Evolutionary conservation across 2,113 vertebrate species (phyloP).

Genomic region (Thamnaconus septentrionalis): DNA sequence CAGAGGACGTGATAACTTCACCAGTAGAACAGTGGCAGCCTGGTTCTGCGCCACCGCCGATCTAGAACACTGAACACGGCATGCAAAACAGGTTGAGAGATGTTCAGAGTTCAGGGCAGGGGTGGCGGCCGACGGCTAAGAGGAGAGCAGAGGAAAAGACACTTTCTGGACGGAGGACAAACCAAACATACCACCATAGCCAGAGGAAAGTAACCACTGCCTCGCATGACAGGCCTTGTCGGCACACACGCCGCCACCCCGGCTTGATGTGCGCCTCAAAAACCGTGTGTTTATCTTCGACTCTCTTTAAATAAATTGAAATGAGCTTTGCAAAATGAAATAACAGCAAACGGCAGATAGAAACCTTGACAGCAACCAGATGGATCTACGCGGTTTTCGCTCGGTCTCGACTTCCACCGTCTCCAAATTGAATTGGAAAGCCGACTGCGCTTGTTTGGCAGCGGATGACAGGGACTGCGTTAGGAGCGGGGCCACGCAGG

Average conservation of each 20-base stretch:
- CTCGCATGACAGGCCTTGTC: slow-evolving; percentile 58
- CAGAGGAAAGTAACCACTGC: slow-evolving; percentile 50
- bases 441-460: slow-evolving; percentile 62
- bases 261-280: slow-evolving; percentile 47
- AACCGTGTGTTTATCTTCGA: slow-evolving; percentile 55
- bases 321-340: slow-evolving; percentile 62
- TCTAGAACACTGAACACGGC: slow-evolving; percentile 49
- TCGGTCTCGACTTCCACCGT: slow-evolving; percentile 48
- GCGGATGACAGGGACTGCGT: slow-evolving; percentile 49
- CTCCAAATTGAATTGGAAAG: slow-evolving; percentile 66
- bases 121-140: slow-evolving; percentile 35
- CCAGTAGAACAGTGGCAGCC: slow-evolving; percentile 23
- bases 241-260: slow-evolving; percentile 27
- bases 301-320: slow-evolving; percentile 59
- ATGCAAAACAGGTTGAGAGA: slow-evolving; percentile 43
- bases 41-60: slow-evolving; percentile 38
- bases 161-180: slow-evolving; percentile 56
- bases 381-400: slow-evolving; percentile 47
- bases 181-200: slow-evolving; percentile 57
- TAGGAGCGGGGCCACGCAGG: slow-evolving; percentile 3
- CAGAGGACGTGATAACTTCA: slow-evolving; percentile 38
- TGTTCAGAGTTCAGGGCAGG: slow-evolving; percentile 13
- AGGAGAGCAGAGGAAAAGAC: slow-evolving; percentile 33
- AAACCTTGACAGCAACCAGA: slow-evolving; percentile 58
- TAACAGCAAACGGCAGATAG: slow-evolving; percentile 62